Evolutionary conservation across 2,888 invertebrate species (phyloP).

Genomic region (Ethmia dodecea): DNA sequence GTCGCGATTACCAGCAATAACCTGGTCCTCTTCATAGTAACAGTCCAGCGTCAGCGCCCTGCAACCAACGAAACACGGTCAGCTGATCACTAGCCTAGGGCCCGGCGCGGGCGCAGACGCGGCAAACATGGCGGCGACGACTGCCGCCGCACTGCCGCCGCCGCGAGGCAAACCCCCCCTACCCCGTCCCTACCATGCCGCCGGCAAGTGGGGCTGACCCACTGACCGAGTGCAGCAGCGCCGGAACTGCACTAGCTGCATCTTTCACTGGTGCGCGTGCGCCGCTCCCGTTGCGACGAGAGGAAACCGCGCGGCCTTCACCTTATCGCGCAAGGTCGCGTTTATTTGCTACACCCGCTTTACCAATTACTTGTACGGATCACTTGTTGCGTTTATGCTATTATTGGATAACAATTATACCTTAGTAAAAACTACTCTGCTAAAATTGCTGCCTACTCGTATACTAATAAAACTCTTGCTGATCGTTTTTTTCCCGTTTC

Average conservation of each 20-base stretch:
- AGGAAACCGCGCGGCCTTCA: conserved; percentile 67
- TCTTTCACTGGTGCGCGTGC: conserved; percentile 43
- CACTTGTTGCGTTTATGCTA: neutral
- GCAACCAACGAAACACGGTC: conserved; percentile 66
- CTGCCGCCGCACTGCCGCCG: conserved; percentile 14
- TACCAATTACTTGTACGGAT: conserved; percentile 1
- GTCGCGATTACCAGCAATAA: conserved; percentile 63
- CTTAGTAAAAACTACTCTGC: no score
- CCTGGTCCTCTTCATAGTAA: conserved; percentile 73
- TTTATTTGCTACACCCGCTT: no score
- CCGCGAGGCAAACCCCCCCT: conserved; percentile 19
- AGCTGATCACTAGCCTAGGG: conserved; percentile 44
- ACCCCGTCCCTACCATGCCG: conserved; percentile 19
- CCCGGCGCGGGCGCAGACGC: conserved; percentile 34
- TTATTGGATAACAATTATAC: no score
- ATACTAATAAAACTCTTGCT: no score
- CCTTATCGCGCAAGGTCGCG: conserved; percentile 61
- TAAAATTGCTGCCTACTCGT: no score
- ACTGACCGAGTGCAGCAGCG: conserved; percentile 68
- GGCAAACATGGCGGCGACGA: conserved; percentile 5
- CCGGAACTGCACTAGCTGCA: conserved; percentile 69
- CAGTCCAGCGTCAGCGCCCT: conserved; percentile 62
- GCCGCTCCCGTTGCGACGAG: conserved; percentile 57
- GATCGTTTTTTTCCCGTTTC: no score
- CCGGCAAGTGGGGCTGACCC: conserved; percentile 54